These are phyloP conservation scores for Perca flavescens DNA, from an alignment of 2,113 vertebrate genomes.

Conservation along the genomic window DNA sequence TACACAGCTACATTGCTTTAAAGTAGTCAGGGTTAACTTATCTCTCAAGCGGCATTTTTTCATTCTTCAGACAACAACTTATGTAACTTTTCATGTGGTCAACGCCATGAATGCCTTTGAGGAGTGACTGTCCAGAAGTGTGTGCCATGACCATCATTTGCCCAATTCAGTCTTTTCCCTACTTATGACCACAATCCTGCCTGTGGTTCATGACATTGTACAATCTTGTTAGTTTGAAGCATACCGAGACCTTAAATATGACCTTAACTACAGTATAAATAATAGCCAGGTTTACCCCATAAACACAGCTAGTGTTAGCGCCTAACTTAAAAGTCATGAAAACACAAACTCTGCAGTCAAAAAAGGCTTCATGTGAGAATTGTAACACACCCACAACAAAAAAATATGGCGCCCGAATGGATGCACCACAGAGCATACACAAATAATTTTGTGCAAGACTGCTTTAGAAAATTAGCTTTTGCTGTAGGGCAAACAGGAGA, in stretches of 20 bases:
- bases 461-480: conserved; percentile 66
- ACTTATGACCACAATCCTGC: background rate
- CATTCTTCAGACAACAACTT: no score
- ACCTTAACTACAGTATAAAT: background rate
- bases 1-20: no score
- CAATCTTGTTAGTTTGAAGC: background rate
- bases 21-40: no score
- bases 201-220: background rate
- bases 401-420: conserved; percentile 31
- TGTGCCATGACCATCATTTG: no score
- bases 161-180: no score
- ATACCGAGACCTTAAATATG: background rate
- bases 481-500: conserved; percentile 43
- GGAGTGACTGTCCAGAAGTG: no score
- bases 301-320: background rate
- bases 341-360: conserved; percentile 29
- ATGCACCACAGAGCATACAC: conserved; percentile 39
- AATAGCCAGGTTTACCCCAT: background rate
- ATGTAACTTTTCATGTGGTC: no score
- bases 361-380: conserved; percentile 35
- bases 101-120: no score
- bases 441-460: conserved; percentile 64
- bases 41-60: no score
- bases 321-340: conserved; percentile 30
- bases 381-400: conserved; percentile 32